Base-by-base conservation (phyloP, 2,888 invertebrate genomes). In the Holacanthella duospinosa region DNA sequence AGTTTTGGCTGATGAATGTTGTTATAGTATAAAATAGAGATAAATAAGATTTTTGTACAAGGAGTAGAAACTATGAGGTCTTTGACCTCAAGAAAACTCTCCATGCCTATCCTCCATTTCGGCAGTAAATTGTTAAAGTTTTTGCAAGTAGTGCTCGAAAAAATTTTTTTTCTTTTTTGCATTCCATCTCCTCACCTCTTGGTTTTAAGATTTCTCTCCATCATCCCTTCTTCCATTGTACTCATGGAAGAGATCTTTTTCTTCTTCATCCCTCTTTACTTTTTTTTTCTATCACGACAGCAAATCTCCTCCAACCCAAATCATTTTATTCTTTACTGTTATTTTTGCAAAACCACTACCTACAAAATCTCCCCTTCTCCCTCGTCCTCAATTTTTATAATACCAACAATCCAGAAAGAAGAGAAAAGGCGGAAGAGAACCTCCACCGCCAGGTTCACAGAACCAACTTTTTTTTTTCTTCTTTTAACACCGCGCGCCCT, bases 71-170 rank as follows among this genome's bases (percentile, higher is more conserved):
- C 48, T 48, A 48, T n/a, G 21, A 21, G 12, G 12, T 48, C 48
- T 4, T n/a, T 48, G 48, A 48, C 48, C 48, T 48, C 48, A 4
- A n/a, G 19, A 48, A 48, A 48, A 9, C 48, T 48, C 48, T 48
- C 48, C 48, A 48, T 48, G 48, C 48, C 48, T 48, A 48, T 48
- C 48, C 48, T 48, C 48, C 48, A 48, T 48, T 48, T 48, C 21
- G 48, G 16, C 48, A 48, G 6, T 9, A 48, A 48, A 48, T 48
- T 21, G 19, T n/a, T n/a, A n/a, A n/a, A n/a, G n/a, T n/a, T n/a
- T n/a, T n/a, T n/a, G 19, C 21, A 48, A 48, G 48, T 36, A 16
- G 48, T 48, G 48, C 19, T n/a, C n/a, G n/a, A n/a, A n/a, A n/a
- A n/a, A n/a, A n/a, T n/a, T n/a, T n/a, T n/a, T 48, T 48, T 21